phyloP scores from a whole-genome alignment of 1,140 invertebrate genomes.

The Colletes latitarsis region DNA sequence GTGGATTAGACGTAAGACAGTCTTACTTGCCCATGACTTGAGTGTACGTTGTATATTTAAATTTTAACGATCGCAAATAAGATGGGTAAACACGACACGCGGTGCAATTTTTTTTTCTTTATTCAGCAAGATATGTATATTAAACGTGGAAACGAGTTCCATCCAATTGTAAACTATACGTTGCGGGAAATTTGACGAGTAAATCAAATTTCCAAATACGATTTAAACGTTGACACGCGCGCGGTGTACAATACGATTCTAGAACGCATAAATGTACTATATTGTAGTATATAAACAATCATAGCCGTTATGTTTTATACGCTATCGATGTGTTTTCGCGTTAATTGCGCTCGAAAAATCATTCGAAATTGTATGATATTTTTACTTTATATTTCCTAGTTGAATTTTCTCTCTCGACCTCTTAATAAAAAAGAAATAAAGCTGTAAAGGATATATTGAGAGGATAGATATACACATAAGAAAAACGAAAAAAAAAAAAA shows the following conservation, averaged over 20 bases:
- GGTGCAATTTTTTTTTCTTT: background rate
- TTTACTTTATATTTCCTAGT: background rate
- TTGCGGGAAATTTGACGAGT: background rate
- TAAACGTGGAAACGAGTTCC: background rate
- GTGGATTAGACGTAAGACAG: conserved; percentile 73
- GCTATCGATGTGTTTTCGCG: background rate
- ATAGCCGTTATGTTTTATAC: conserved; percentile 32
- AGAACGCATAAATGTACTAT: conserved; percentile 33
- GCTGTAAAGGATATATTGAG: background rate
- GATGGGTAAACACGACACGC: background rate
- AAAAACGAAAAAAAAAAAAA: background rate
- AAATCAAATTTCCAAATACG: background rate
- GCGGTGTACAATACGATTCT: background rate
- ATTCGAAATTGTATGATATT: background rate
- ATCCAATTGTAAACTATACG: background rate
- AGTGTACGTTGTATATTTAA: conserved; percentile 70
- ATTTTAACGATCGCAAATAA: conserved; percentile 39
- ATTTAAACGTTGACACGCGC: background rate
- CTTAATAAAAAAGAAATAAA: too few species aligned
- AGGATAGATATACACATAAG: too few species aligned
- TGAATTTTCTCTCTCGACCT: background rate
- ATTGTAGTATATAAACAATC: conserved; percentile 31
- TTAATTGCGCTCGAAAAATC: background rate
- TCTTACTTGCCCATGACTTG: conserved; percentile 80
- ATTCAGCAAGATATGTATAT: background rate